phyloP scores from a whole-genome alignment of 1,140 invertebrate species.

The Vanessa atalanta region DNA sequence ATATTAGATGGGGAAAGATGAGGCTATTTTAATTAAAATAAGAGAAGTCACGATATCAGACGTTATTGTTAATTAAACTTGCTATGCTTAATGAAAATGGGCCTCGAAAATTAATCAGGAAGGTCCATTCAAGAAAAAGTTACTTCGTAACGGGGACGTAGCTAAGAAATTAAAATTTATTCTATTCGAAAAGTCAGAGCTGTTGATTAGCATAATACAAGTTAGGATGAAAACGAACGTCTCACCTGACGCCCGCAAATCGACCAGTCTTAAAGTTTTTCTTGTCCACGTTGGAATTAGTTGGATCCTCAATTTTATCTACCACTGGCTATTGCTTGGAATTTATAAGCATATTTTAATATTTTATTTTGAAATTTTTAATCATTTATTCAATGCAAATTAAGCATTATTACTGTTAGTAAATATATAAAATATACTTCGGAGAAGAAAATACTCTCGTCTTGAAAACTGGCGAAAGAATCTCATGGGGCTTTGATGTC shows the following conservation, averaged over 20 bases:
- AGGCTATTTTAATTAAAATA: conserved; percentile 56
- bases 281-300: conserved; percentile 3
- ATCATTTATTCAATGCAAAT: too few relatives aligned
- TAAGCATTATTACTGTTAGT: too few relatives aligned
- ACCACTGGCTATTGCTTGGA: too few relatives aligned
- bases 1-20: conserved; percentile 6
- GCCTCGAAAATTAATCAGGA: conserved; percentile 73
- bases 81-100: conserved; percentile 70
- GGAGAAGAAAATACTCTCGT: too few relatives aligned
- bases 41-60: conserved; percentile 51
- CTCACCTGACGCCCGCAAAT: conserved; percentile 49
- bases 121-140: conserved; percentile 68
- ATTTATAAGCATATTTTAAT: too few relatives aligned
- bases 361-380: too few relatives aligned
- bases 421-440: too few relatives aligned
- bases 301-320: conserved; percentile 10
- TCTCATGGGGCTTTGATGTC: too few relatives aligned
- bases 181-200: conserved; percentile 59
- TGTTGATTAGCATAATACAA: conserved; percentile 70
- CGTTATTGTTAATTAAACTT: conserved; percentile 71
- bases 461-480: too few relatives aligned
- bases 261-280: conserved; percentile 44
- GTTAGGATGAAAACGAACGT: conserved; percentile 55
- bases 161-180: conserved; percentile 69
- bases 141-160: conserved; percentile 64